Base-by-base conservation (phyloP, 1,140 invertebrate species). In the Drosophila jambulina region DNA sequence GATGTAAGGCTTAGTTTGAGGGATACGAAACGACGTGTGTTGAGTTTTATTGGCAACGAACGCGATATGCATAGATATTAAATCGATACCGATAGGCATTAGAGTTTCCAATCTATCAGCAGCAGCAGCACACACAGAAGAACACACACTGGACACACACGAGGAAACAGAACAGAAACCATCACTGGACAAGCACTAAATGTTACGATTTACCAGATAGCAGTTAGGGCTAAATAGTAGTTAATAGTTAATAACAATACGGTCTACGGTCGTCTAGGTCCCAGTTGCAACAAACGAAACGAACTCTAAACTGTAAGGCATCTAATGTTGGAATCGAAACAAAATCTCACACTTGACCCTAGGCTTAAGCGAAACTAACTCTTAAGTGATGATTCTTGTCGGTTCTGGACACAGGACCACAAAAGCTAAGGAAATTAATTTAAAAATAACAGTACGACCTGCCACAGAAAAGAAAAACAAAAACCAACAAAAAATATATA, bases 21-120 rank as follows among this genome's bases (percentile, higher is more conserved):
- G 63, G 70, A 63, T 69, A 63, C 54, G 69, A 56, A 54, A 77
- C 57, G 57, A 82, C 82, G 82, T 83, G 79, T 88, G 84, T 90
- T 88, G 85, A 90, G 81, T 85, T 88, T 85, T 85, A 85, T 88
- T 90, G 81, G 84, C 85, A 88, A 84, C 85, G 85, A 87, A 82
- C 59, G 58, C 58, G 69, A 79, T 78, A 57, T 57, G 36, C 38
- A 71, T 65, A 54, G 53, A 56, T 56, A 56, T 56, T 56, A 56
- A 56, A 54, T 15, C 32, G 51, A 36, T 54, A 54, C 51, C 32
- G 51, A 54, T 54, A 88, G 69, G 76, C 79, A 79, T 75, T 75
- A 76, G 64, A 85, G 45, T 75, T 56, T 81, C 67, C 69, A 56
- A 75, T 84, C 74, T 80, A 82, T 78, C 69, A 42, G 75, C 64